Base-by-base conservation (phyloP, 2,113 vertebrate species). In the Hypanus sabinus region DNA sequence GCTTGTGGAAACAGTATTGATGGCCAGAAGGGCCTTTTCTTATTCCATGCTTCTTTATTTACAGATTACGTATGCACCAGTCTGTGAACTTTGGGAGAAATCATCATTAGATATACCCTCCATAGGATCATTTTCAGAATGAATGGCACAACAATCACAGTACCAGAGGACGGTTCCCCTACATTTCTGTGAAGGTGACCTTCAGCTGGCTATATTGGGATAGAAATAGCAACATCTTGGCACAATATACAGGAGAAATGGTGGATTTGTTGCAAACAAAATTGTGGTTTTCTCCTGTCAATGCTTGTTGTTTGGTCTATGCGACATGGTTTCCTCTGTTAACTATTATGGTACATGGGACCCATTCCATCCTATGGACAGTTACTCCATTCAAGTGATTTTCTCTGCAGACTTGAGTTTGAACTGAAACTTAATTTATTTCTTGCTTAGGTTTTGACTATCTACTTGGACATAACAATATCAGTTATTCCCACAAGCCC, bases 21-120 rank as follows among this genome's bases (percentile, higher is more conserved):
- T 93, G 91, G 91, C 91, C 91, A 46, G 91, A 93, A 93, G 33
- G 91, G 91, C 91, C 91, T 73, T 73, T 93, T 93, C 36, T 93
- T 68, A 93, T 93, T 73, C 22, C 91, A 73, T 93, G 68, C 91
- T 93, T 93, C 71, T 70, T 93, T 93, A 93, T 93, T 93, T 93
- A 93, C 91, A 93, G 91, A 93, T 93, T 71, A 93, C 36, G 73
- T 62, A 65, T 90, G 30, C 36, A 93, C 70, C 36, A 55, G 30
- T 73, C 91, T 93, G 70, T 73, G 57, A 30, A 55, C 68, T 93
- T 75, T 93, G 68, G 91, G 91, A 93, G 91, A 55, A 93, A 93
- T 93, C 91, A 55, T 93, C 38, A 93, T 24, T 93, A 65, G 91
- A 93, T 38, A 93, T 93, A 93, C 65, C 91, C 91, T 93, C 91